phyloP scores from a whole-genome alignment of 1,140 invertebrate genomes.

The Neoseiulus cucumeris region DNA sequence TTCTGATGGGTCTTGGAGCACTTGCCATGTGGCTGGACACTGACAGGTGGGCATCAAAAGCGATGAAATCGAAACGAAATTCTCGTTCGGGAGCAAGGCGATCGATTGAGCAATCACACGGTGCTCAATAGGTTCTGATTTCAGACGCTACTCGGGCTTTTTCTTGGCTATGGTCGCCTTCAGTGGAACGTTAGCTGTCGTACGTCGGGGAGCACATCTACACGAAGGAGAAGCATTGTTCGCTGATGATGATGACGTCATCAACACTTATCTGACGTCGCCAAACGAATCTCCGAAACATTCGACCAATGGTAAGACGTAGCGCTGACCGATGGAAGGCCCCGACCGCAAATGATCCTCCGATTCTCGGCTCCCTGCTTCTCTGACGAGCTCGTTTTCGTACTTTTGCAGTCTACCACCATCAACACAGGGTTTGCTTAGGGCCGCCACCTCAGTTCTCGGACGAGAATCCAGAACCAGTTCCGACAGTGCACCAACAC shows the following conservation, averaged over 20 bases:
- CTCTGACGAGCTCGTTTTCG: background rate
- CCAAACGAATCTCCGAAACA: background rate
- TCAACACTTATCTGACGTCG: background rate
- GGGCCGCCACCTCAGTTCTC: constrained; percentile 1
- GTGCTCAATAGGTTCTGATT: no score
- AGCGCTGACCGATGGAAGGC: no score
- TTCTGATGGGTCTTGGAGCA: background rate
- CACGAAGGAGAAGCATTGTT: background rate
- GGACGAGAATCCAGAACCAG: background rate
- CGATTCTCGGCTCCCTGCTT: no score
- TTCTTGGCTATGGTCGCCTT: constrained; percentile 4
- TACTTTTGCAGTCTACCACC: background rate
- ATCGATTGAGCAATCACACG: background rate
- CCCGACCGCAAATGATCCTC: no score
- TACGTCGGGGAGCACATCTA: background rate
- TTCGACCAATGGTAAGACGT: background rate
- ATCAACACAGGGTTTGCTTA: background rate
- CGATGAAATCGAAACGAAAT: background rate
- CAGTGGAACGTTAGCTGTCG: background rate
- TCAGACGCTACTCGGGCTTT: constrained; percentile 8
- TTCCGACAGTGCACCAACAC: background rate
- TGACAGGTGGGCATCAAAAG: background rate
- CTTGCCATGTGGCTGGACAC: constrained; percentile 7
- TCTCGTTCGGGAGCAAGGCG: background rate
- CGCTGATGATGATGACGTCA: constrained; percentile 7